A percentile compares a stretch with the other conserved stretches of the same genome.
These are phyloP conservation scores for Paramormyrops kingsleyae DNA, from an alignment of 2,113 vertebrate genomes.

Conservation along the genomic window DNA sequence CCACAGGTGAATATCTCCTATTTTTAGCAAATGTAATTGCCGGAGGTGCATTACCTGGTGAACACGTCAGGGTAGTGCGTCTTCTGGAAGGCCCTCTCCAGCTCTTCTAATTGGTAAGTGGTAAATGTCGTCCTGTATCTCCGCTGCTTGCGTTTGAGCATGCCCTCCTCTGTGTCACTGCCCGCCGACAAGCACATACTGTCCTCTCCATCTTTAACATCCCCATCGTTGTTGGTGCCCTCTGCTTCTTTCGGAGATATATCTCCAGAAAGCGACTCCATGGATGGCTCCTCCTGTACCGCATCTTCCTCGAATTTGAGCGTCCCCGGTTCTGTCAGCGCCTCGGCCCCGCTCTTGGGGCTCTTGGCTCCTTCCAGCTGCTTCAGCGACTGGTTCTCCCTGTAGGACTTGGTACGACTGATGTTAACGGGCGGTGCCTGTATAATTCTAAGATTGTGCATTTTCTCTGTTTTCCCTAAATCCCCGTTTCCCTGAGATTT, in stretches of 20 bases:
- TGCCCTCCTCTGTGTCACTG: conserved; percentile 78
- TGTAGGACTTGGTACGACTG: conserved; percentile 70
- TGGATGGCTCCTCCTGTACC: conserved; percentile 52
- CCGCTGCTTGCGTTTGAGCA: conserved; percentile 79
- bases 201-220: conserved; percentile 75
- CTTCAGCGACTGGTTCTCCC: conserved; percentile 58
- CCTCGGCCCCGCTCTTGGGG: conserved; percentile 39
- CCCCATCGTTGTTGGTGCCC: conserved; percentile 58
- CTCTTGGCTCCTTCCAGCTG: conserved; percentile 22
- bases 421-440: conserved; percentile 75
- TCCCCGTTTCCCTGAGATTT: conserved; percentile 27
- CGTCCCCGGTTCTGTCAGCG: conserved; percentile 55
- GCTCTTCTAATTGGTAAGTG: conserved; percentile 81
- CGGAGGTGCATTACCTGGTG: conserved; percentile 75
- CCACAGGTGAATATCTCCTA: not conserved
- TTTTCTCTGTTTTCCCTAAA: conserved; percentile 7
- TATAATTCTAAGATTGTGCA: conserved; percentile 59
- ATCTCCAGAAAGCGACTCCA: conserved; percentile 40
- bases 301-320: conserved; percentile 56
- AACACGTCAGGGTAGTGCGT: conserved; percentile 86
- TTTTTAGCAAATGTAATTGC: not conserved
- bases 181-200: conserved; percentile 75
- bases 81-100: conserved; percentile 84
- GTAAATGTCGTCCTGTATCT: conserved; percentile 85
- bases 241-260: conserved; percentile 58